These are phyloP conservation scores for Spodoptera littoralis DNA, from an alignment of 2,888 invertebrate species.

Conservation along the genomic window DNA sequence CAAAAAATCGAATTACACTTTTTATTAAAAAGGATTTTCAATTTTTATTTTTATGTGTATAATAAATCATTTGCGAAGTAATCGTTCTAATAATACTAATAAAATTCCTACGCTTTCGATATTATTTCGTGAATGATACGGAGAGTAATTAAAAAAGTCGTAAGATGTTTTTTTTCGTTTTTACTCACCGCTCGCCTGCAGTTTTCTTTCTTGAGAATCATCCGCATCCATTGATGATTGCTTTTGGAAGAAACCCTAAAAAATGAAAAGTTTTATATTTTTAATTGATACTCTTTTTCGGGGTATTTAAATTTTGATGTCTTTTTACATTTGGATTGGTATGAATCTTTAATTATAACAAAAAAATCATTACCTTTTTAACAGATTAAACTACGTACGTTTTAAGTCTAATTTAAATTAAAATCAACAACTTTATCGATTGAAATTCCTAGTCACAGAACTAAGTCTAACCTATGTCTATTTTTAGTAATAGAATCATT, in stretches of 20 bases:
- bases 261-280: constrained; percentile 24
- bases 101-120: constrained; percentile 44
- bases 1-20: constrained; percentile 28
- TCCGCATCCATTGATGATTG: constrained; percentile 83
- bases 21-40: constrained; percentile 19
- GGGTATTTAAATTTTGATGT: constrained; percentile 9
- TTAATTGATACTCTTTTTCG: constrained; percentile 44
- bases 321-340: constrained; percentile 12
- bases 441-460: no score
- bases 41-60: constrained; percentile 30
- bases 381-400: no score
- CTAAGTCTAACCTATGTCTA: no score
- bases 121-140: constrained; percentile 35
- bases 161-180: constrained; percentile 14
- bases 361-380: no score
- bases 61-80: constrained; percentile 48
- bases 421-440: no score
- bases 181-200: constrained; percentile 84
- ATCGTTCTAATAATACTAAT: constrained; percentile 49
- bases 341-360: no score
- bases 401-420: no score
- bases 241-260: constrained; percentile 84
- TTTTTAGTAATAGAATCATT: no score
- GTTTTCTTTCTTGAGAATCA: constrained; percentile 84
- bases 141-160: constrained; percentile 31